phyloP scores from a whole-genome alignment of 2,113 vertebrate genomes.

The Notiomystis cincta region DNA sequence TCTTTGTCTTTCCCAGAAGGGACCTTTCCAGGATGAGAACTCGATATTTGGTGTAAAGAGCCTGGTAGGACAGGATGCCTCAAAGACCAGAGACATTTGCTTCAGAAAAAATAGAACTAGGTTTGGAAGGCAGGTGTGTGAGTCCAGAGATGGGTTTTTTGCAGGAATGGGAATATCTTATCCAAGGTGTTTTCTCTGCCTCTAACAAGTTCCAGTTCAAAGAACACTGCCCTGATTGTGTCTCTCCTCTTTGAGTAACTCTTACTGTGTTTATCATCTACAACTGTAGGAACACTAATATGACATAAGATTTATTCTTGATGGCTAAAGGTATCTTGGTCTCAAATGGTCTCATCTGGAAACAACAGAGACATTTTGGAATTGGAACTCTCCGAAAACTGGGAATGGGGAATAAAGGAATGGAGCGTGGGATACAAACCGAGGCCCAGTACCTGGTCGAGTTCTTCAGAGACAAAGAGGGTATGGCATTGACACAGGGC shows the following conservation, averaged over 20 bases:
- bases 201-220: not conserved
- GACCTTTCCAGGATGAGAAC: not conserved
- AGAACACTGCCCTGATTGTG: not conserved
- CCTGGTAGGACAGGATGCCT: not conserved
- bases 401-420: constrained; percentile 50
- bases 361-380: constrained; percentile 59
- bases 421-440: constrained; percentile 42
- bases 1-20: not conserved
- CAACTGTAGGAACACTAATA: not conserved
- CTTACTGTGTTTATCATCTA: not conserved
- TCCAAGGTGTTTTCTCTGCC: not conserved
- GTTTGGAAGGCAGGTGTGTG: not conserved
- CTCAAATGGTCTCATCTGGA: constrained; percentile 56
- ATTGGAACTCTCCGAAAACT: constrained; percentile 29
- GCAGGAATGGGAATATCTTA: not conserved
- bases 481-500: not conserved
- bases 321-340: constrained; percentile 56
- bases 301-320: not conserved
- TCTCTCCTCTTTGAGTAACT: not conserved
- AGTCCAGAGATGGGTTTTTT: not conserved
- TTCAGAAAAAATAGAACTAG: not conserved
- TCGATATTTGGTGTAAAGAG: not conserved
- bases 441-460: not conserved
- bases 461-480: constrained; percentile 25
- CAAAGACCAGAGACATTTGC: not conserved